phyloP scores from a whole-genome alignment of 1,140 invertebrate species.

The Potamilus streckersoni region DNA sequence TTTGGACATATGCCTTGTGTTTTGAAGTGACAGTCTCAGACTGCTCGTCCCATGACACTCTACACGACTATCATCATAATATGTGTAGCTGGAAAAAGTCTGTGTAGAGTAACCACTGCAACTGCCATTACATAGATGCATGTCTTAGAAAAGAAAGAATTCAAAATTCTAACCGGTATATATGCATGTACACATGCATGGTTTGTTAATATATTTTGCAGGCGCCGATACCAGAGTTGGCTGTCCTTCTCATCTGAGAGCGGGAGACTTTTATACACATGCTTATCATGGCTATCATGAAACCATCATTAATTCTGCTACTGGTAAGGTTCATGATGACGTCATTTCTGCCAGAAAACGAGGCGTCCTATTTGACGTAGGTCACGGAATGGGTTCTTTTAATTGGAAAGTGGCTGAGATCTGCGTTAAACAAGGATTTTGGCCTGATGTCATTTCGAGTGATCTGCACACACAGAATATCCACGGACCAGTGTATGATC shows the following conservation, averaged over 20 bases:
- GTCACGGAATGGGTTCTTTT: slow-evolving; percentile 60
- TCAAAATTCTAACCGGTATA: too few relatives aligned
- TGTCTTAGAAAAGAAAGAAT: too few relatives aligned
- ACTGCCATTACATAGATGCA: too few relatives aligned
- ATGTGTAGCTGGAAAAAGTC: too few relatives aligned
- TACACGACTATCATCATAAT: too few relatives aligned
- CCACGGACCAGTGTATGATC: slow-evolving; percentile 56
- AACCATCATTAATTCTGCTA: slow-evolving; percentile 42
- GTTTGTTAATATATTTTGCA: too few relatives aligned
- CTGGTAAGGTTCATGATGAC: slow-evolving; percentile 30
- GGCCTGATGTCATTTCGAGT: slow-evolving; percentile 58
- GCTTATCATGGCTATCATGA: slow-evolving; percentile 42
- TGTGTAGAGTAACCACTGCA: too few relatives aligned
- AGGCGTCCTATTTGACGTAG: slow-evolving; percentile 59
- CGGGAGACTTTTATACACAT: slow-evolving; percentile 62
- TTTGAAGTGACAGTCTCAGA: too few relatives aligned
- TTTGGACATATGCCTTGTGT: too few relatives aligned
- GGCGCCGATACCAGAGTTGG: slow-evolving; percentile 14
- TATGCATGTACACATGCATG: too few relatives aligned
- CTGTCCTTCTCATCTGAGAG: slow-evolving; percentile 49
- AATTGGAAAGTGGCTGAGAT: slow-evolving; percentile 54
- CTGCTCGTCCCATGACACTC: too few relatives aligned
- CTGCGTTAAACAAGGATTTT: slow-evolving; percentile 43
- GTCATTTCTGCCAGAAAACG: slow-evolving; percentile 49
- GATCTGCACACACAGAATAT: slow-evolving; percentile 54